Conservation (phyloP, 2,113 vertebrate genomes). For the Lepus americanus region DNA sequence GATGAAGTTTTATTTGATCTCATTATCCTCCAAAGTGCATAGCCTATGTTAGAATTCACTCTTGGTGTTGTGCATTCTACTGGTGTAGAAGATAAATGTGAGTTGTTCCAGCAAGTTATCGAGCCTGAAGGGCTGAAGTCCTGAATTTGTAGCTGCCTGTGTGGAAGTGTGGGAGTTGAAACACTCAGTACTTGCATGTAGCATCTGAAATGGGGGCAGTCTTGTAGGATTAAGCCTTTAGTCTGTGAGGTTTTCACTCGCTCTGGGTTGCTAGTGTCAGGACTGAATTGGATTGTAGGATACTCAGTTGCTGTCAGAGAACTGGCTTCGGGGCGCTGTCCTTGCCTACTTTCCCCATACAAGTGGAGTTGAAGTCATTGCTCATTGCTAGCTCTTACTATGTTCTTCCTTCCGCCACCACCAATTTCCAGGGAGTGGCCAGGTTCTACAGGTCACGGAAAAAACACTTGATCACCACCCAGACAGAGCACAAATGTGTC, state of each 20-base stretch:
- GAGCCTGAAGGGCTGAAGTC: not conserved
- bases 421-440: slow-evolving; percentile 92
- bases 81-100: not conserved
- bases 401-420: slow-evolving; percentile 51
- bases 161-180: not conserved
- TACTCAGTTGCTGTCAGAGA: not conserved
- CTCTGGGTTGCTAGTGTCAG: not conserved
- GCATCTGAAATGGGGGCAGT: not conserved
- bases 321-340: not conserved
- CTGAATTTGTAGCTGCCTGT: slow-evolving; percentile 12
- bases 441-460: slow-evolving; percentile 96
- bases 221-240: not conserved
- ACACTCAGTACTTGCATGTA: not conserved
- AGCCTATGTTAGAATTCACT: not conserved
- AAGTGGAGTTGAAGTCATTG: not conserved
- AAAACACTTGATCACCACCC: slow-evolving; percentile 95
- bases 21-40: not conserved
- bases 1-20: not conserved
- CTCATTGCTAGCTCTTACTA: not conserved
- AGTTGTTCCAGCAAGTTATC: not conserved
- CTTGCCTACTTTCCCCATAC: not conserved
- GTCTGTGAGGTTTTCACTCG: not conserved
- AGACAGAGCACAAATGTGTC: slow-evolving; percentile 99
- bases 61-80: too few relatives aligned
- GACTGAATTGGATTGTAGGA: slow-evolving; percentile 37